These are phyloP conservation scores for Malaclemys terrapin DNA, from an alignment of 2,113 vertebrate species.

Conservation along the genomic window DNA sequence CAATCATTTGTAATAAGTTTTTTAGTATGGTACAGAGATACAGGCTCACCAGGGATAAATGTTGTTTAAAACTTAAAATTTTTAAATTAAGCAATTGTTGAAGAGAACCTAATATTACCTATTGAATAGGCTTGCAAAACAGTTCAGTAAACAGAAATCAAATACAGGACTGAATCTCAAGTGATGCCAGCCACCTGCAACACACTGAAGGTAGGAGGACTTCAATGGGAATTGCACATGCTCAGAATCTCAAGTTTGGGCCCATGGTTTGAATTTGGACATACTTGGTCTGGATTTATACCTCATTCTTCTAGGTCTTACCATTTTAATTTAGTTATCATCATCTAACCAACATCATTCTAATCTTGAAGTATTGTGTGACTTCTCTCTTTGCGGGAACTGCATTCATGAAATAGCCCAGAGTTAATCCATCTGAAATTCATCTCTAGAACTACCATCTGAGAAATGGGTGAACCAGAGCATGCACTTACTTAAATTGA, in stretches of 20 bases:
- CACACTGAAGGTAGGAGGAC: neutral
- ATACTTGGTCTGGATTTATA: neutral
- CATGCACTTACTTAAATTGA: slow-evolving; percentile 74
- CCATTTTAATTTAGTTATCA: neutral
- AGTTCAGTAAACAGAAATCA: accelerated
- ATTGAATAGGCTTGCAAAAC: neutral
- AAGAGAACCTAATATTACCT: neutral
- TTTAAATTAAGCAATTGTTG: neutral
- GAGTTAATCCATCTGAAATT: neutral
- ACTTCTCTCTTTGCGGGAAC: neutral
- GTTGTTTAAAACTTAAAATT: neutral
- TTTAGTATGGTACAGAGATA: neutral
- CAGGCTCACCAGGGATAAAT: neutral
- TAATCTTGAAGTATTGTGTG: neutral
- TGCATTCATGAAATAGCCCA: neutral
- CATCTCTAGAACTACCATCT: neutral
- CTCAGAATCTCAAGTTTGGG: neutral
- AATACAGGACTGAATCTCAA: neutral
- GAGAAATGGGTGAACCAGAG: neutral
- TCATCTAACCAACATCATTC: neutral
- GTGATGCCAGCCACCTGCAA: neutral
- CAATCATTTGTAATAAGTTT: neutral
- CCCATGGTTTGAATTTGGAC: neutral
- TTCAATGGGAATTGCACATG: neutral
- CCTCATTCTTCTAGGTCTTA: neutral